Conservation (phyloP, 2,113 vertebrate species). For the Pelvicachromis taeniatus region DNA sequence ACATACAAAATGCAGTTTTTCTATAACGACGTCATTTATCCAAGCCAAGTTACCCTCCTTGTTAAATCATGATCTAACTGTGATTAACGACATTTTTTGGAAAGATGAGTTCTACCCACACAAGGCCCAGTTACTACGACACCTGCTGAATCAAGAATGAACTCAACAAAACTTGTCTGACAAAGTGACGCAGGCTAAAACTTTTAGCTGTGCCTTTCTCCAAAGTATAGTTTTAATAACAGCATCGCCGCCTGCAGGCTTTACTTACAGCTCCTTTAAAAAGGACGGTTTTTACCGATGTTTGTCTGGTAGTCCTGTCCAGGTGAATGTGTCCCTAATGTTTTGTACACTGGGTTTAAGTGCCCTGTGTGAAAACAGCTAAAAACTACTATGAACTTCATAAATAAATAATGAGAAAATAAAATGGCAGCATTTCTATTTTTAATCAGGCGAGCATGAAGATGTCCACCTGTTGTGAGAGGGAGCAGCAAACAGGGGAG, state of each 20-base stretch:
- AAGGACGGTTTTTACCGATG: not conserved
- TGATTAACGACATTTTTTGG: too few species aligned
- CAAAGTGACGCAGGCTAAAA: not conserved
- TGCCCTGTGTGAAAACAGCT: not conserved
- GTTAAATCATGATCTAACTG: not conserved
- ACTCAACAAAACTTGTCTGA: not conserved
- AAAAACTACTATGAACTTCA: not conserved
- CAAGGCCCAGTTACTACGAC: not conserved
- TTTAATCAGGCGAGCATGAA: not conserved
- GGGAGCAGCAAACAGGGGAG: not conserved
- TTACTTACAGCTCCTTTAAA: not conserved
- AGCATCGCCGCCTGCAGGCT: not conserved
- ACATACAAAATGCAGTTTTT: not conserved
- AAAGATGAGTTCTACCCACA: not conserved
- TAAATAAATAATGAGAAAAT: not conserved
- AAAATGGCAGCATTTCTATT: not conserved
- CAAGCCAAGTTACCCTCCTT: not conserved
- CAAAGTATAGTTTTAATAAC: not conserved
- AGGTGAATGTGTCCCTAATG: not conserved
- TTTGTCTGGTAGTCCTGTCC: not conserved
- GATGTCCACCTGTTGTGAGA: constrained; percentile 2
- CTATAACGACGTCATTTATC: not conserved
- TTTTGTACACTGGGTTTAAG: not conserved
- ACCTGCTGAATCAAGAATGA: not conserved
- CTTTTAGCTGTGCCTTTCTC: not conserved